A percentile compares a stretch with the other conserved stretches of the same genome.
Evolutionary conservation across 2,797 vertebrate genomes (phyloP).

Genomic region (Pantherophis vulpinus): DNA sequence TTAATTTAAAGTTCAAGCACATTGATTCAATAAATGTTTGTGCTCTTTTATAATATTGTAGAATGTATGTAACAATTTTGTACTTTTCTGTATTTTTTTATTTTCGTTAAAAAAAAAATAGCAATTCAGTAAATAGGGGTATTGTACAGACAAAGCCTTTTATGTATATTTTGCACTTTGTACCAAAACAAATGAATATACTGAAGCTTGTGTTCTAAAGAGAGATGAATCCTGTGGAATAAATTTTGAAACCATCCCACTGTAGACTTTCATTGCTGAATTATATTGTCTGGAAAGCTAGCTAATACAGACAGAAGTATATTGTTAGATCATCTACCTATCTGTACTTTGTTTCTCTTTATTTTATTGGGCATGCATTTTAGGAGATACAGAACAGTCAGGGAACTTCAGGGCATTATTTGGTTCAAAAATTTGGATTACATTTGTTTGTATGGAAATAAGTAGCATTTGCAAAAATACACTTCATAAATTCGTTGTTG

Average conservation of each 20-base stretch:
- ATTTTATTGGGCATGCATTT: background rate
- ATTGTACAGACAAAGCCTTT: background rate
- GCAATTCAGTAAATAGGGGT: background rate
- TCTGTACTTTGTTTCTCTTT: background rate
- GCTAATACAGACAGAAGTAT: fast-evolving
- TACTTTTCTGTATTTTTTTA: background rate
- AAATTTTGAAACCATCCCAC: constrained; percentile 4
- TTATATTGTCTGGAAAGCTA: background rate
- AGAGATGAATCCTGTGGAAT: background rate
- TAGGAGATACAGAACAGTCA: background rate
- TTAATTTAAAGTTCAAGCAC: background rate
- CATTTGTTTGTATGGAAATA: background rate
- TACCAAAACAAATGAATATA: constrained; percentile 2
- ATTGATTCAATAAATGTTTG: background rate
- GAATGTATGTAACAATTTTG: background rate
- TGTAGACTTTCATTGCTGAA: background rate
- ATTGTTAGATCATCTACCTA: background rate
- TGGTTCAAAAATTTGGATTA: background rate
- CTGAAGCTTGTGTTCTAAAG: background rate
- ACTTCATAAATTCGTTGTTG: background rate
- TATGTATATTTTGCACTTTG: constrained; percentile 25
- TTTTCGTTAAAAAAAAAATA: background rate
- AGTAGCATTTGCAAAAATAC: background rate
- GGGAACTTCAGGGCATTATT: background rate
- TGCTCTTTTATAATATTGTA: background rate